phyloP scores from a whole-genome alignment of 64 coral and sea anemone genomes.

The Actinia tenebrosa region DNA sequence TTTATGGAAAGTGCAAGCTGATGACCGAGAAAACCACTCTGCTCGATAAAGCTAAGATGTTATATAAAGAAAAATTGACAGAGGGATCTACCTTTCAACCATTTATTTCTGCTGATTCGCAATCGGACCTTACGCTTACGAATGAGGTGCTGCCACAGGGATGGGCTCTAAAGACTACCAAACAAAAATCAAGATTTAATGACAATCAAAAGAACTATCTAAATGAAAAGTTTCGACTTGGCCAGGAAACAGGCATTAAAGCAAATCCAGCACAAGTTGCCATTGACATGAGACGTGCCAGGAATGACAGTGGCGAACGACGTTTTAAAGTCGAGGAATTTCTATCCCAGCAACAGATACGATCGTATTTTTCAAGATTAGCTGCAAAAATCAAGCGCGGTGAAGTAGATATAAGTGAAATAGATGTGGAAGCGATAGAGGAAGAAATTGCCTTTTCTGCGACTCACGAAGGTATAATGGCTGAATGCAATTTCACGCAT shows the following conservation, averaged over 20 bases:
- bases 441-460: conserved; percentile 20
- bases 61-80: conserved; percentile 17
- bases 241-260: conserved; percentile 46
- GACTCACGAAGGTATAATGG: conserved; percentile 6
- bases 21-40: conserved; percentile 37
- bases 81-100: neutral
- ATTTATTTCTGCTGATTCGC: neutral
- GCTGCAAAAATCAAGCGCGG: conserved; percentile 27
- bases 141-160: conserved; percentile 8
- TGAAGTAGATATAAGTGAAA: conserved; percentile 2
- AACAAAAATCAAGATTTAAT: conserved; percentile 29
- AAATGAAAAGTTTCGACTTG: conserved; percentile 31
- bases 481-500: conserved; percentile 8
- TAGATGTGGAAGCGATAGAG: conserved; percentile 5
- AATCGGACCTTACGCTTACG: neutral
- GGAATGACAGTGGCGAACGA: conserved; percentile 12
- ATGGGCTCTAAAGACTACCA: conserved; percentile 40
- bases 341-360: conserved; percentile 39
- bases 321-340: conserved; percentile 36
- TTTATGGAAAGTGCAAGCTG: conserved; percentile 51
- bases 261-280: conserved; percentile 23
- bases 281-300: conserved; percentile 39
- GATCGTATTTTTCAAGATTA: conserved; percentile 39
- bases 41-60: conserved; percentile 44
- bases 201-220: conserved; percentile 24